Evolutionary conservation across 2,797 vertebrate genomes (phyloP), one percentile per base, ranked within the genome.

Genomic region (Aulostomus chinensis): DNA sequence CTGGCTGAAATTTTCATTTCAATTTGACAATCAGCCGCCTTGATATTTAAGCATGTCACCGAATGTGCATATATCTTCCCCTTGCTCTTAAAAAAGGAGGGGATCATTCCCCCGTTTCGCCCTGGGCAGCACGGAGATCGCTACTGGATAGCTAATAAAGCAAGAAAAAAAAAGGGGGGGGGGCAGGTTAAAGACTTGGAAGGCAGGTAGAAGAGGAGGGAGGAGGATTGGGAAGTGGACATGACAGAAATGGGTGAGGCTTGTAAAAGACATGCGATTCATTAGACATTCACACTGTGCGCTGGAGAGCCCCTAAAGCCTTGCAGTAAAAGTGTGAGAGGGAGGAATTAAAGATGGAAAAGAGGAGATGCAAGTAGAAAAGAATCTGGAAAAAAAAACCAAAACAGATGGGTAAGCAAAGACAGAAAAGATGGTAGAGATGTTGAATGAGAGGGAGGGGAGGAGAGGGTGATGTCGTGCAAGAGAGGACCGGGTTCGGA

Each of bases 221-320:
- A n/a, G n/a, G n/a, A n/a, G n/a, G n/a, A n/a, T n/a, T n/a, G n/a
- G 13, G 15, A 34, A 35, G 38, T 18, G 35, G 16, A 18, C 13
- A 25, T 21, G 38, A 60, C 33, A 21, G 54, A 57, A 22, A 63
- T 34, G 56, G 62, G 62, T 14, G 40, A 63, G 43, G 58, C 65
- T 73, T 79, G 62, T 76, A 73, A 81, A 85, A 78, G 63, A 64
- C 71, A 58, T 35, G 37, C 47, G 69, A 75, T 55, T 74, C 77
- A 83, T 89, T 79, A 75, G 61, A 53, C 37, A 84, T 83, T 86
- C 85, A 76, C 45, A 66, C 29, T 18, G 58, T 47, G 72, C 62
- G 43, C 54, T 43, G 63, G 61, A 76, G 79, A 78, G 39, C 38
- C 49, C n/a, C 46, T 11, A 56, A 52, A 32, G 63, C 57, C 55